These are phyloP conservation scores for Ctenosaura bakeri DNA, from an alignment of 2,797 vertebrate genomes.

Conservation along the genomic window DNA sequence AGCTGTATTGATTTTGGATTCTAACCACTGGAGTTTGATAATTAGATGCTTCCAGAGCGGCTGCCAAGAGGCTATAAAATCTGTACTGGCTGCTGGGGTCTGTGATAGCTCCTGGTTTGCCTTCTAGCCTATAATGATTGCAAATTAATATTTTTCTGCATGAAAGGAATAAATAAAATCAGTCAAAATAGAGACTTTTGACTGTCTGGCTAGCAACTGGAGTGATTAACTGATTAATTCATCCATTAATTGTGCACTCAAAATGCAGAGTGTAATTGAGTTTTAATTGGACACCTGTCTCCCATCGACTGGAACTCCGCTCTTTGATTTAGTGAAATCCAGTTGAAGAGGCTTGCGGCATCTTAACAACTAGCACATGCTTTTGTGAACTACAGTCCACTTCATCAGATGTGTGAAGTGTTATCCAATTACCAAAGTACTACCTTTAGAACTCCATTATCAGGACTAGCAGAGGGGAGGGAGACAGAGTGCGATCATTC, in stretches of 20 bases:
- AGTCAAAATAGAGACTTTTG: slow-evolving; percentile 64
- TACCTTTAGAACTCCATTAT: not conserved
- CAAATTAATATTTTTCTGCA: slow-evolving; percentile 73
- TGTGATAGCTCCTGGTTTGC: slow-evolving; percentile 73
- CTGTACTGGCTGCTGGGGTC: slow-evolving; percentile 66
- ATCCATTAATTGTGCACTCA: slow-evolving; percentile 24
- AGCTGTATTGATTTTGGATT: slow-evolving; percentile 69
- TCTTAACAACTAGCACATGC: not conserved
- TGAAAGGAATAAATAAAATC: slow-evolving; percentile 62
- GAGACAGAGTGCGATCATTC: not conserved
- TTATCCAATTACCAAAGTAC: not conserved
- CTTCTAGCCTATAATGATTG: slow-evolving; percentile 70
- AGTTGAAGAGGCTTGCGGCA: not conserved
- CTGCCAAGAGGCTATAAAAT: slow-evolving; percentile 73
- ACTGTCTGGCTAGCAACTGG: slow-evolving; percentile 53
- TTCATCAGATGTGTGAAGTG: not conserved
- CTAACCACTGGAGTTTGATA: slow-evolving; percentile 59
- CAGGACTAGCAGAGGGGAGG: too few species aligned
- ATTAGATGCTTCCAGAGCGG: slow-evolving; percentile 71
- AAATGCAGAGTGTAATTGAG: slow-evolving; percentile 10
- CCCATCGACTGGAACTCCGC: not conserved
- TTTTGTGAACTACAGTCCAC: not conserved
- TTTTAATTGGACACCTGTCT: slow-evolving; percentile 38
- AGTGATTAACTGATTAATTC: slow-evolving; percentile 36
- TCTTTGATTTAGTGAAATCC: not conserved